Evolutionary conservation across 2,888 invertebrate species (phyloP).

Genomic region (Calameuta idolon): DNA sequence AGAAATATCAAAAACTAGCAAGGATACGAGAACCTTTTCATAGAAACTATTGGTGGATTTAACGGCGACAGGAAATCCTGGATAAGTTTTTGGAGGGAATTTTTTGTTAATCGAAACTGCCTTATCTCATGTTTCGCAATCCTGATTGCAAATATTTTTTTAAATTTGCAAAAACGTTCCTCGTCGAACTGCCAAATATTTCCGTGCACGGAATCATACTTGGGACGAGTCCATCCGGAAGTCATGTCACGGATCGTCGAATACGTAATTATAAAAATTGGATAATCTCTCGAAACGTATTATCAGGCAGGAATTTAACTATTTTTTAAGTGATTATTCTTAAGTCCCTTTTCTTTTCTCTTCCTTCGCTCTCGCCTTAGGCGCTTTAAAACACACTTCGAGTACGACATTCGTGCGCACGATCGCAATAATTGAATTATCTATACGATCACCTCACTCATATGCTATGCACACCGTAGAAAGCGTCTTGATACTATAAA

Average conservation of each 20-base stretch:
- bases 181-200: neutral
- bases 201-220: neutral
- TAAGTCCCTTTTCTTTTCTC: neutral
- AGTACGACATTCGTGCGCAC: neutral
- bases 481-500: constrained; percentile 48
- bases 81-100: neutral
- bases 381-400: neutral
- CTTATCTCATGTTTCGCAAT: neutral
- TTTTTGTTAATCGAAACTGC: neutral
- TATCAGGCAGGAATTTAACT: constrained; percentile 19
- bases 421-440: neutral
- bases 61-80: neutral
- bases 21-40: neutral
- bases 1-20: neutral
- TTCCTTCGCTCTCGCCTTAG: neutral
- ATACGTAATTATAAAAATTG: neutral
- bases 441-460: neutral
- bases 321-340: neutral
- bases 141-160: too few species aligned
- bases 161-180: neutral
- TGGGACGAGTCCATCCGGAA: too few species aligned
- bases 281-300: neutral
- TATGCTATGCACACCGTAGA: constrained; percentile 30
- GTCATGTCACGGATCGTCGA: neutral
- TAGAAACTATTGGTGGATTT: neutral